Conservation (phyloP, 1,140 invertebrate genomes). For the Drosophila neocordata region DNA sequence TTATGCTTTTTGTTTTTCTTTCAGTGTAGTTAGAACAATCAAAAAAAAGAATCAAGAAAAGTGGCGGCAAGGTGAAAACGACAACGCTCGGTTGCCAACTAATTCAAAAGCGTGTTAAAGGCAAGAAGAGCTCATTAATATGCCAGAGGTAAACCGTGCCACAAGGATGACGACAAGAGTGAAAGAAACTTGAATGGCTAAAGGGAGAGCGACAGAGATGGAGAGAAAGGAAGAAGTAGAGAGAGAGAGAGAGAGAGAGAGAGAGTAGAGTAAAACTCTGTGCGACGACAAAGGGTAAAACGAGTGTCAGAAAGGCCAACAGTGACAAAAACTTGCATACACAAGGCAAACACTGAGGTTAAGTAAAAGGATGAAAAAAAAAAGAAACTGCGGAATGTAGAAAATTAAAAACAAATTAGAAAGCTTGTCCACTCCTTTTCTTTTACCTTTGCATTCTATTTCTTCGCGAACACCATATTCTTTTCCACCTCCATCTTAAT, state of each 20-base stretch:
- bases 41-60: slow-evolving; percentile 10
- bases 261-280: not conserved
- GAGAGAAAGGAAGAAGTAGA: not conserved
- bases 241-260: not conserved
- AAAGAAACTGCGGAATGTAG: slow-evolving; percentile 4
- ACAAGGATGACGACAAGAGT: not conserved
- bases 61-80: slow-evolving; percentile 18
- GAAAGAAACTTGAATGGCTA: not conserved
- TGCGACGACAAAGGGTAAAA: not conserved
- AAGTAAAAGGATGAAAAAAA: slow-evolving; percentile 5
- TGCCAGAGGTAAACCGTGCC: slow-evolving; percentile 12
- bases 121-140: slow-evolving; percentile 26
- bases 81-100: slow-evolving; percentile 20
- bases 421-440: slow-evolving; percentile 14
- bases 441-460: not conserved
- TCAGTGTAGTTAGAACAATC: not conserved
- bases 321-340: slow-evolving; percentile 8
- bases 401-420: slow-evolving; percentile 23
- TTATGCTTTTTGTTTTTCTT: not conserved
- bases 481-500: not conserved
- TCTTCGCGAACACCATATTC: not conserved
- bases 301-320: not conserved
- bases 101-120: slow-evolving; percentile 29
- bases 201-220: not conserved
- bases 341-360: slow-evolving; percentile 11